Evolutionary conservation across 2,797 vertebrate genomes (phyloP).

Genomic region (Gila robusta): DNA sequence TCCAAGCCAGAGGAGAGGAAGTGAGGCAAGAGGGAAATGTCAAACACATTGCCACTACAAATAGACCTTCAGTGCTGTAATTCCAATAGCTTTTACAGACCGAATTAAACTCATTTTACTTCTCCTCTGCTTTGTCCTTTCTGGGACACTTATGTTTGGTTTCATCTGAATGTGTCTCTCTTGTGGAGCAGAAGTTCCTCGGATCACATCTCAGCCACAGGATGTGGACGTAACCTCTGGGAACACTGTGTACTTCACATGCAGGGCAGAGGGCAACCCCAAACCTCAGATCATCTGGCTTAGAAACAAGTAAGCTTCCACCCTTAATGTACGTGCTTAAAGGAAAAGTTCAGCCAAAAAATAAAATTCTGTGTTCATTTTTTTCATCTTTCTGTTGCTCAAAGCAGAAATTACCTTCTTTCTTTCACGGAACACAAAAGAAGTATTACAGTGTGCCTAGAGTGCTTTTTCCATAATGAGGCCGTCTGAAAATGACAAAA

Average conservation of each 20-base stretch:
- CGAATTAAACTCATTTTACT: background rate
- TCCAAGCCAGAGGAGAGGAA: slow-evolving; percentile 35
- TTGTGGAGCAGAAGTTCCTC: slow-evolving; percentile 87
- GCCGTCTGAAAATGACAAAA: slow-evolving; percentile 3
- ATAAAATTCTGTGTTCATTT: background rate
- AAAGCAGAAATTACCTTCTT: background rate
- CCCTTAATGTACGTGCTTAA: background rate
- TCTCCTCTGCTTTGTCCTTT: background rate
- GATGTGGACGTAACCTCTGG: slow-evolving; percentile 96
- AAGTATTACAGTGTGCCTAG: background rate
- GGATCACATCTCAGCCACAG: slow-evolving; percentile 98
- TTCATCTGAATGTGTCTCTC: slow-evolving; percentile 29
- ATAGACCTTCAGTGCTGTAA: slow-evolving; percentile 10
- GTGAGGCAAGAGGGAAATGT: slow-evolving; percentile 16
- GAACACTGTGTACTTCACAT: slow-evolving; percentile 99
- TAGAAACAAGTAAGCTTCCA: slow-evolving; percentile 91
- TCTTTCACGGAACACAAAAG: background rate
- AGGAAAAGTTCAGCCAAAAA: background rate
- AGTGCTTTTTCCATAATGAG: background rate
- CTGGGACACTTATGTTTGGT: background rate
- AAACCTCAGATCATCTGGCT: slow-evolving; percentile 99
- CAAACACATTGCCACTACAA: slow-evolving; percentile 8
- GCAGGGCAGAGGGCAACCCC: slow-evolving; percentile 97
- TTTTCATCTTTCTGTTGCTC: background rate
- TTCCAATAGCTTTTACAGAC: background rate